phyloP scores from a whole-genome alignment of 64 coral and sea anemone genomes.

The Pachyseris speciosa region DNA sequence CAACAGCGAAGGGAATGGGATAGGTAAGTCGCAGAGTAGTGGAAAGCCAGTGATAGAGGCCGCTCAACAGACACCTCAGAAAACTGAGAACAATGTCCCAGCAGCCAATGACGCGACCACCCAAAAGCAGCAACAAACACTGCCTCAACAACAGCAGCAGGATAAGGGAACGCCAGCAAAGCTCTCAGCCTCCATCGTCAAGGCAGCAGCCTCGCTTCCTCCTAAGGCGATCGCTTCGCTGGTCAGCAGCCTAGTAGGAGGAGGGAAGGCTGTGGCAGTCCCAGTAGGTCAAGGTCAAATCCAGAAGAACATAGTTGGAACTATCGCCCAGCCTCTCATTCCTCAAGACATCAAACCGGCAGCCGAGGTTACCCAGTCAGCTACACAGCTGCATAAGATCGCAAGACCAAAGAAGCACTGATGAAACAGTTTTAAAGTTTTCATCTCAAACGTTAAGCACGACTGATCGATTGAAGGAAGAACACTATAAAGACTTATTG shows the following conservation, averaged over 20 bases:
- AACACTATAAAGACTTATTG: too few species aligned
- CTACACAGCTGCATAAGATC: not conserved
- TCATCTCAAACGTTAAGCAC: not conserved
- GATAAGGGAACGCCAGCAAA: not conserved
- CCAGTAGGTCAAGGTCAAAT: slow-evolving; percentile 17
- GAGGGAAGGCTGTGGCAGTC: not conserved
- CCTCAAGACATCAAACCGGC: slow-evolving; percentile 29
- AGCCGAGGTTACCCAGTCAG: not conserved
- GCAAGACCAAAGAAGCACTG: not conserved
- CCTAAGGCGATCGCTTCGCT: slow-evolving; percentile 25
- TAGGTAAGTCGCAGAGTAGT: not conserved
- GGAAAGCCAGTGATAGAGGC: not conserved
- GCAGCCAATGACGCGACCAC: not conserved
- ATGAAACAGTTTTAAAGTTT: not conserved
- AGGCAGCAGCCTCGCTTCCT: slow-evolving; percentile 19
- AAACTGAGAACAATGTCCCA: not conserved
- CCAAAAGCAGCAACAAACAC: not conserved
- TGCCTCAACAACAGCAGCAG: not conserved
- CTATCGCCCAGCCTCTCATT: not conserved
- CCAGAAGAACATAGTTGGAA: slow-evolving; percentile 2
- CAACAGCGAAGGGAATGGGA: not conserved
- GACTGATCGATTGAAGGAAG: not conserved
- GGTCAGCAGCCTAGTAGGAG: not conserved
- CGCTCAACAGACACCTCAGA: not conserved
- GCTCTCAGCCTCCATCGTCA: not conserved